These are phyloP conservation scores for Drosophila paucipuncta DNA, from an alignment of 2,888 invertebrate genomes.

Conservation along the genomic window DNA sequence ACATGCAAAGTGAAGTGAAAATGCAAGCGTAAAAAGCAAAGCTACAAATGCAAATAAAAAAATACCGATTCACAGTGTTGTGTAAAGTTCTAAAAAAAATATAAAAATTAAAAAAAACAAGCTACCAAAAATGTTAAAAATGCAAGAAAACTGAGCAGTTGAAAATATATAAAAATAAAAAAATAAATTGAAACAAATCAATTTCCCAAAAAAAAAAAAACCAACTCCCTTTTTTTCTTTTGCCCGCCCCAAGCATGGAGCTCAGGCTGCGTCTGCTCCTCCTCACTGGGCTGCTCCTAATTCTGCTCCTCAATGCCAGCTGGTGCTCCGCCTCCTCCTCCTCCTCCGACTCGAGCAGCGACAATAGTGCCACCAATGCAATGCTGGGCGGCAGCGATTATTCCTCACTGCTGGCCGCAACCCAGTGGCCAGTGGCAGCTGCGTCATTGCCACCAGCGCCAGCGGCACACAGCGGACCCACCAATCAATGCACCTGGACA, in stretches of 20 bases:
- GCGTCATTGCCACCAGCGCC: constrained; percentile 35
- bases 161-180: constrained; percentile 9
- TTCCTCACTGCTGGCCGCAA: constrained; percentile 56
- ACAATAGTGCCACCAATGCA: constrained; percentile 58
- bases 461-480: constrained; percentile 64
- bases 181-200: constrained; percentile 22
- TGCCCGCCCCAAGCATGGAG: constrained; percentile 32
- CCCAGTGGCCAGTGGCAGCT: constrained; percentile 29
- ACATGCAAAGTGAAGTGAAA: constrained; percentile 31
- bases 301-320: constrained; percentile 17
- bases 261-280: constrained; percentile 32
- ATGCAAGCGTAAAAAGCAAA: constrained; percentile 9
- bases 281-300: constrained; percentile 18
- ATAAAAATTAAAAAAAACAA: constrained; percentile 1
- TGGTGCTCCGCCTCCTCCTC: constrained; percentile 16
- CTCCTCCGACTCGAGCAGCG: constrained; percentile 25
- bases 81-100: constrained; percentile 17
- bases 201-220: background rate
- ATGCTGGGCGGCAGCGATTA: constrained; percentile 72
- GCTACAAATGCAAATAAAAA: constrained; percentile 8
- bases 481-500: constrained; percentile 86
- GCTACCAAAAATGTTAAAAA: constrained; percentile 63
- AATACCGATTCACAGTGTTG: constrained; percentile 23
- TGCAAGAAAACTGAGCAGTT: constrained; percentile 32
- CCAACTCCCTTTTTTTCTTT: background rate